A percentile compares a stretch with the other conserved stretches of the same genome.
Evolutionary conservation across 2,888 invertebrate species (phyloP).

Genomic region (Drosophila neonasuta): DNA sequence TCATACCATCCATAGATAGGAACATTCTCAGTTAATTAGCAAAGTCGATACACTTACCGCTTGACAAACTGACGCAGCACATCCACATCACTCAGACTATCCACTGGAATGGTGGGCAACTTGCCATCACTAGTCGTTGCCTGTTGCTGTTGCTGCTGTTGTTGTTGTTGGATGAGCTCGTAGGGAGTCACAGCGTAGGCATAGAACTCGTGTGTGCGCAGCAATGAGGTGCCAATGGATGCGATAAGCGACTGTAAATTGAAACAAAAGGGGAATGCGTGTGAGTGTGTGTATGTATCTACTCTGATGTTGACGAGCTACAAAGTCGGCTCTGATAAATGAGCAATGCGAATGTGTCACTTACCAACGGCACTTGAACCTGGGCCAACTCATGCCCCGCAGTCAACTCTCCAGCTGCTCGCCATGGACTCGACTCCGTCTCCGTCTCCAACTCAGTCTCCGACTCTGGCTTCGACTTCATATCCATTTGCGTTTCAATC

Average conservation of each 20-base stretch:
- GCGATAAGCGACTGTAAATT: slow-evolving; percentile 72
- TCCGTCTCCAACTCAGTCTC: slow-evolving; percentile 44
- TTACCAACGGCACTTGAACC: slow-evolving; percentile 72
- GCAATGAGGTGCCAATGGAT: slow-evolving; percentile 80
- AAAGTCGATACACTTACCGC: slow-evolving; percentile 83
- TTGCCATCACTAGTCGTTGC: slow-evolving; percentile 64
- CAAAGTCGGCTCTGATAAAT: slow-evolving; percentile 38
- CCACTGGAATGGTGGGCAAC: slow-evolving; percentile 82
- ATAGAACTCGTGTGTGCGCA: slow-evolving; percentile 81
- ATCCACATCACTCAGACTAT: slow-evolving; percentile 84
- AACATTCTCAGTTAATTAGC: slow-evolving; percentile 20
- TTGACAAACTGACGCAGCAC: slow-evolving; percentile 92
- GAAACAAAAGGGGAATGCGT: neutral
- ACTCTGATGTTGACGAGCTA: neutral
- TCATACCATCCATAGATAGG: too few species aligned
- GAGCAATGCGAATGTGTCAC: slow-evolving; percentile 40
- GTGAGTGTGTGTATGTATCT: too few species aligned
- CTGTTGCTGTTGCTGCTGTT: slow-evolving; percentile 37
- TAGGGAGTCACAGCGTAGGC: slow-evolving; percentile 82
- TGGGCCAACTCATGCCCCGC: slow-evolving; percentile 62
- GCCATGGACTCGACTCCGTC: neutral
- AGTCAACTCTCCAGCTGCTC: slow-evolving; percentile 27
- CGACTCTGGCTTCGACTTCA: slow-evolving; percentile 43
- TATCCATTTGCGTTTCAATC: slow-evolving; percentile 81
- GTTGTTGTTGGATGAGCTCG: slow-evolving; percentile 76